A percentile compares a stretch with the other conserved stretches of the same genome.
These are phyloP conservation scores for Cyaniris semiargus DNA, from an alignment of 2,888 invertebrate species.

Conservation along the genomic window DNA sequence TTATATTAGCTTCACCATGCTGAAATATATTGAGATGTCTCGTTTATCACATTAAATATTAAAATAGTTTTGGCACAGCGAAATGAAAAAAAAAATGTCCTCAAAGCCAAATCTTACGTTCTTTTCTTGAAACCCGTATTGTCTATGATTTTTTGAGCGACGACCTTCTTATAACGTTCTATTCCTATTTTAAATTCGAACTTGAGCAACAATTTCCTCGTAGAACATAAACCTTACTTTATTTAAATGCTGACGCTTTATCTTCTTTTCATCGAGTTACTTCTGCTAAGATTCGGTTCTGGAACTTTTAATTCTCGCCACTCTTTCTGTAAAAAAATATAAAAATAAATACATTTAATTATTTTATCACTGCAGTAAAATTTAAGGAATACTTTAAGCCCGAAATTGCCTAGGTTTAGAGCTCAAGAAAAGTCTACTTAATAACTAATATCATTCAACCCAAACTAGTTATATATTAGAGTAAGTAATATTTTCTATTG, in stretches of 20 bases:
- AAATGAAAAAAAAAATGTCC: background rate
- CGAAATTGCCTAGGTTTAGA: no score
- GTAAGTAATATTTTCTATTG: background rate
- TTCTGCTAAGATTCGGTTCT: slow-evolving; percentile 55
- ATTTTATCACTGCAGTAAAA: background rate
- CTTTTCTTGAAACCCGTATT: background rate
- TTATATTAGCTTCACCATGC: background rate
- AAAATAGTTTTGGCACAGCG: background rate
- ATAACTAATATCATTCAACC: no score
- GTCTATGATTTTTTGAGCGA: background rate
- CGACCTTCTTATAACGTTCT: background rate
- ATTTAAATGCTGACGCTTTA: slow-evolving; percentile 37
- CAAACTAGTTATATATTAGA: background rate
- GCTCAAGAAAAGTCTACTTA: no score
- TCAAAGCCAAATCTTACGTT: background rate
- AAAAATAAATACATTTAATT: background rate
- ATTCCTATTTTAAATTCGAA: slow-evolving; percentile 8
- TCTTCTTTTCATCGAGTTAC: slow-evolving; percentile 48
- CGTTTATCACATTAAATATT: background rate
- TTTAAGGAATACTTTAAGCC: background rate
- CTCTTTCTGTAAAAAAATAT: slow-evolving; percentile 64
- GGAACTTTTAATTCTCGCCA: slow-evolving; percentile 73
- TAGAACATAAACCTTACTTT: background rate
- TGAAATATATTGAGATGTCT: background rate
- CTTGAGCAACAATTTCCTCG: slow-evolving; percentile 20